These are phyloP conservation scores for Keiferia lycopersicella DNA, from an alignment of 2,888 invertebrate genomes.

Conservation along the genomic window DNA sequence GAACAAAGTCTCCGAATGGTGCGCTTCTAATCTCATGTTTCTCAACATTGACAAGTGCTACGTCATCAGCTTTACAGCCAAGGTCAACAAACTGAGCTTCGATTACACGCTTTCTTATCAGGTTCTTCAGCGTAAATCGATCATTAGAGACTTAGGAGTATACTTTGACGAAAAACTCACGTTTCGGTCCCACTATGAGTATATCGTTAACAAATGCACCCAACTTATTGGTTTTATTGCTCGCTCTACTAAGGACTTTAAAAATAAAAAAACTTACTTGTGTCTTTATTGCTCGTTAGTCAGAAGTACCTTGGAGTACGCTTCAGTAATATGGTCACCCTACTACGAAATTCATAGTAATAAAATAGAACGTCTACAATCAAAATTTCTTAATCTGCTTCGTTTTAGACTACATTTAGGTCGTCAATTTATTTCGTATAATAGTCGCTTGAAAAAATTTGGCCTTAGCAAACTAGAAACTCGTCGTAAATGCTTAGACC, in stretches of 20 bases:
- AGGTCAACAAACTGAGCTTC: background rate
- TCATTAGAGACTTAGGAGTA: background rate
- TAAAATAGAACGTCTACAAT: conserved; percentile 9
- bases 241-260: background rate
- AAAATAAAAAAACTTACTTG: background rate
- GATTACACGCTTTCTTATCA: background rate
- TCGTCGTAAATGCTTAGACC: background rate
- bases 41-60: conserved; percentile 14
- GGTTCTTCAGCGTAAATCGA: background rate
- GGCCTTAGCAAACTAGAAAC: background rate
- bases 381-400: background rate
- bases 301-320: conserved; percentile 5
- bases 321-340: conserved; percentile 7
- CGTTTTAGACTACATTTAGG: background rate
- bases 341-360: conserved; percentile 8
- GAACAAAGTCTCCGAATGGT: background rate
- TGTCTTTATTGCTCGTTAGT: background rate
- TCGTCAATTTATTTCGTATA: background rate
- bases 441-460: background rate
- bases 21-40: background rate
- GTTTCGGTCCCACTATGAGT: conserved; percentile 6
- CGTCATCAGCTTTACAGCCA: conserved; percentile 3
- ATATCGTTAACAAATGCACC: background rate
- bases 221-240: conserved; percentile 7
- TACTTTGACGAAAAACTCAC: conserved; percentile 15